Evolutionary conservation across 2,113 vertebrate species (phyloP).

Genomic region (Pholis gunnellus): DNA sequence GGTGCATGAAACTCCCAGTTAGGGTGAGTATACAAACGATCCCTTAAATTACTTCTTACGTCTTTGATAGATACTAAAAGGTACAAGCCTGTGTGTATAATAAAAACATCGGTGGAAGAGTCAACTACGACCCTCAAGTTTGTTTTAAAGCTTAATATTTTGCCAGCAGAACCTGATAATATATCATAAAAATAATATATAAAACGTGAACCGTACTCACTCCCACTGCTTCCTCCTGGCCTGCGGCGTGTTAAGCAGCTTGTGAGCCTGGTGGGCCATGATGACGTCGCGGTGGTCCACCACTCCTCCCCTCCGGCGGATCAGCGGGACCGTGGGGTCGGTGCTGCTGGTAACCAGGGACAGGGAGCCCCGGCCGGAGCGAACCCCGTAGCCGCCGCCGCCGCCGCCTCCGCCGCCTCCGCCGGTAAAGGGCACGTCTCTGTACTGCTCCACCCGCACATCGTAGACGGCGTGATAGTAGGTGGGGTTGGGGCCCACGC

Average conservation of each 20-base stretch:
- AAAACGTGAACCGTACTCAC: slow-evolving; percentile 87
- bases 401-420: slow-evolving; percentile 20
- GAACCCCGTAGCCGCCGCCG: slow-evolving; percentile 28
- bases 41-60: not conserved
- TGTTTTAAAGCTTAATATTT: too few relatives aligned
- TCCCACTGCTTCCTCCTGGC: slow-evolving; percentile 91
- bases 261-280: slow-evolving; percentile 90
- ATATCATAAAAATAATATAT: too few relatives aligned
- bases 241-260: slow-evolving; percentile 89
- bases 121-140: not conserved
- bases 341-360: slow-evolving; percentile 46
- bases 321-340: slow-evolving; percentile 71
- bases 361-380: slow-evolving; percentile 58
- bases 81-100: not conserved
- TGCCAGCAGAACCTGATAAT: too few relatives aligned
- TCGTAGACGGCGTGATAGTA: slow-evolving; percentile 84
- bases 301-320: slow-evolving; percentile 85
- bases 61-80: not conserved
- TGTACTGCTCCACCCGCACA: slow-evolving; percentile 75
- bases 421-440: slow-evolving; percentile 68
- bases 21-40: not conserved
- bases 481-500: slow-evolving; percentile 79
- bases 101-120: not conserved
- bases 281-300: slow-evolving; percentile 91
- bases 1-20: not conserved